Evolutionary conservation across 1,140 invertebrate genomes (phyloP).

Genomic region (Oncopeltus fasciatus): DNA sequence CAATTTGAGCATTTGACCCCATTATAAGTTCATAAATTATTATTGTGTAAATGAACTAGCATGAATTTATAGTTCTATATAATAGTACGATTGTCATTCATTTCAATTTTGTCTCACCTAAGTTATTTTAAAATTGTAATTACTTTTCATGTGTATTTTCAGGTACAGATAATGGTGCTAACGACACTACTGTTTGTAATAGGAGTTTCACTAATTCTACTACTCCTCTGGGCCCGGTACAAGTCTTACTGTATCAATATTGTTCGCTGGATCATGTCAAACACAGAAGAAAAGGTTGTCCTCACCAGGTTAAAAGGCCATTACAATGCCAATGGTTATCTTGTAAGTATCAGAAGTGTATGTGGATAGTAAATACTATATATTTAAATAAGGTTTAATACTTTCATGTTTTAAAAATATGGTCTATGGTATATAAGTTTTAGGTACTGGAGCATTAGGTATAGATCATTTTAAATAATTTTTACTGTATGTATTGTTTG

Average conservation of each 20-base stretch:
- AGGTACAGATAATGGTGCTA: conserved; percentile 4
- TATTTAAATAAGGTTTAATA: neutral
- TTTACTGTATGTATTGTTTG: too few relatives aligned
- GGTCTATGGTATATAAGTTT: neutral
- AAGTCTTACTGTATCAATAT: conserved; percentile 36
- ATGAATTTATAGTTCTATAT: too few relatives aligned
- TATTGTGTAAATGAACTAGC: too few relatives aligned
- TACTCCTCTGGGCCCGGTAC: conserved; percentile 29
- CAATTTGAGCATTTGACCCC: too few relatives aligned
- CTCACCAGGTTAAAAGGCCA: conserved; percentile 38
- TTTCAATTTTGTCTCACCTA: too few relatives aligned
- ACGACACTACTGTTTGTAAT: conserved; percentile 14
- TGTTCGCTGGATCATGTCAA: conserved; percentile 40
- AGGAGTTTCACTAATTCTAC: conserved; percentile 25
- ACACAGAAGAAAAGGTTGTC: conserved; percentile 43
- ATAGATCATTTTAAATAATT: too few relatives aligned
- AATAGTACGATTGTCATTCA: too few relatives aligned
- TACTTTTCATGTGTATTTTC: too few relatives aligned
- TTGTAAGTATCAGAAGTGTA: conserved; percentile 40
- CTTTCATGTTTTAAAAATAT: neutral
- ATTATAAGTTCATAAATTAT: too few relatives aligned
- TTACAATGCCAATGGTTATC: conserved; percentile 44
- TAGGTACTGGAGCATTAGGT: too few relatives aligned
- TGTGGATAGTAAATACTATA: neutral
- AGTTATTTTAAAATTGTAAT: too few relatives aligned